Evolutionary conservation across 2,888 invertebrate species (phyloP).

Genomic region (Aproaerema taeniolella): DNA sequence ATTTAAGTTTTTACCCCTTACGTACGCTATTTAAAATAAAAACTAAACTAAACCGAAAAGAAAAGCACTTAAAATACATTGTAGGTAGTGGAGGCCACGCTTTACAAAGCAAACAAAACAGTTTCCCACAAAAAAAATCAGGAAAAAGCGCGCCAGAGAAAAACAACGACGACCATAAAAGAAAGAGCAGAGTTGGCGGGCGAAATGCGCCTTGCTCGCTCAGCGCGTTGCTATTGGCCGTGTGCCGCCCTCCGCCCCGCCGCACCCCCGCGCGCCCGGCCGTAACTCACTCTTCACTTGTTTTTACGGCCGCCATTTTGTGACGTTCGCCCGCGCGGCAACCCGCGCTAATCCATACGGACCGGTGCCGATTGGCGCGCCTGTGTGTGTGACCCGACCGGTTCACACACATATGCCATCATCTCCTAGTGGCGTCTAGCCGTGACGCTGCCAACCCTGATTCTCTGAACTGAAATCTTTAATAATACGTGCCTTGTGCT

Average conservation of each 20-base stretch:
- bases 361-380: slow-evolving; percentile 23
- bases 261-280: slow-evolving; percentile 36
- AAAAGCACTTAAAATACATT: slow-evolving; percentile 64
- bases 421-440: slow-evolving; percentile 12
- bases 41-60: no score
- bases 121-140: slow-evolving; percentile 63
- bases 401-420: slow-evolving; percentile 14
- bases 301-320: slow-evolving; percentile 77
- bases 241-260: slow-evolving; percentile 29
- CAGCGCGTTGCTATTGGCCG: slow-evolving; percentile 66
- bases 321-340: slow-evolving; percentile 72
- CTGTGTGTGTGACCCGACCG: slow-evolving; percentile 55
- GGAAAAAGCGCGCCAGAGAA: slow-evolving; percentile 72
- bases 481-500: slow-evolving; percentile 23
- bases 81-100: slow-evolving; percentile 35
- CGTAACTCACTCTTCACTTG: slow-evolving; percentile 77
- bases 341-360: slow-evolving; percentile 63
- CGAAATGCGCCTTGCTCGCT: slow-evolving; percentile 58
- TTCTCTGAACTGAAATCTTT: slow-evolving; percentile 25
- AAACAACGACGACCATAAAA: slow-evolving; percentile 72
- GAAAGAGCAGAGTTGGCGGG: slow-evolving; percentile 74
- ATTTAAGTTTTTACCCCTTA: no score
- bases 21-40: no score
- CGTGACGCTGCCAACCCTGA: slow-evolving; percentile 13
- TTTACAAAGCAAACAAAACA: slow-evolving; percentile 72